These are phyloP conservation scores for Leptatherina wallacei DNA, from an alignment of 2,797 vertebrate genomes.

Conservation along the genomic window DNA sequence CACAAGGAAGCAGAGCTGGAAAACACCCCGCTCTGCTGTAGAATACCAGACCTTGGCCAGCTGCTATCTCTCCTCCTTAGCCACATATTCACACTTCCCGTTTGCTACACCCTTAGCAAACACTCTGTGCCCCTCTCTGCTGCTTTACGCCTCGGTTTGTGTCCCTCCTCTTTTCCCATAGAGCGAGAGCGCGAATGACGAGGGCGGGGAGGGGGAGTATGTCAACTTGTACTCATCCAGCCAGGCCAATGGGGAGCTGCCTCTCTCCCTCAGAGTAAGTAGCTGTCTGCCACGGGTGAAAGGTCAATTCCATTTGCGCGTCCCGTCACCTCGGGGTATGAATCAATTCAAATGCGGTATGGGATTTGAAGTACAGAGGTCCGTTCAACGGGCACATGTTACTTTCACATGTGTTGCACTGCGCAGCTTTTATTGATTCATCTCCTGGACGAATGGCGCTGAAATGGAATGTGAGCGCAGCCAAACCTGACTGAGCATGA, in stretches of 20 bases:
- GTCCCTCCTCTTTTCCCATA: slow-evolving; percentile 87
- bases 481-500: slow-evolving; percentile 61
- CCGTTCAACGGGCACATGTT: slow-evolving; percentile 20
- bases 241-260: slow-evolving; percentile 92
- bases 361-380: slow-evolving; percentile 16
- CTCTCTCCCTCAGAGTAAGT: slow-evolving; percentile 92
- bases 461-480: slow-evolving; percentile 61
- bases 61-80: slow-evolving; percentile 43
- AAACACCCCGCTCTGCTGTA: slow-evolving; percentile 17
- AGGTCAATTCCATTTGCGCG: slow-evolving; percentile 67
- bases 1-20: slow-evolving; percentile 4
- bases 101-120: slow-evolving; percentile 44
- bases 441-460: slow-evolving; percentile 49
- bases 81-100: slow-evolving; percentile 33
- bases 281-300: slow-evolving; percentile 71
- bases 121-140: slow-evolving; percentile 69
- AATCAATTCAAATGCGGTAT: slow-evolving; percentile 49
- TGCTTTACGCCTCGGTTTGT: slow-evolving; percentile 70
- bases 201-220: slow-evolving; percentile 93
- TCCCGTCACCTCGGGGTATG: slow-evolving; percentile 60
- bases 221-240: slow-evolving; percentile 95
- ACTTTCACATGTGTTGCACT: slow-evolving; percentile 8
- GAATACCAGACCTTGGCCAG: slow-evolving; percentile 36
- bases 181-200: slow-evolving; percentile 92
- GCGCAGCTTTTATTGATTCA: slow-evolving; percentile 58